Percentiles rank a stretch among this genome's conserved stretches.
Evolutionary conservation across 2,797 vertebrate species (phyloP).

Genomic region (Meriones psammophilus): DNA sequence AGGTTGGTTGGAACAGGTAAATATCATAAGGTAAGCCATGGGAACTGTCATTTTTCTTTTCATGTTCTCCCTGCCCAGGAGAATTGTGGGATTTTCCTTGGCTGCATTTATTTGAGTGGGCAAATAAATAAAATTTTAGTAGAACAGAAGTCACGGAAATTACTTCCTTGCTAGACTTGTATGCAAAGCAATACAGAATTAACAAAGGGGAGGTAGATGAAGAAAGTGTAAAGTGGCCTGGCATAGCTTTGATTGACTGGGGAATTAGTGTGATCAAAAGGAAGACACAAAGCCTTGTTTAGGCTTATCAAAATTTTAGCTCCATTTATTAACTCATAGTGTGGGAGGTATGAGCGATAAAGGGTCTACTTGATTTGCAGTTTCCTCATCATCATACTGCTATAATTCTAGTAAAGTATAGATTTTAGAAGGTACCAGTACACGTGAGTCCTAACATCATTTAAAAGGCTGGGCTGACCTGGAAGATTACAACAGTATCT

Average conservation of each 20-base stretch:
- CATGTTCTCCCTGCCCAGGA: not conserved
- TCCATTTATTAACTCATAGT: not conserved
- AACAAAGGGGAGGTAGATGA: not conserved
- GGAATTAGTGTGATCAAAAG: constrained; percentile 1
- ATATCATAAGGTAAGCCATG: not conserved
- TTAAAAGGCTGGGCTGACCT: not conserved
- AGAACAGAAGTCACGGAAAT: not conserved
- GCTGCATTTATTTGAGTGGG: not conserved
- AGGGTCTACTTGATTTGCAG: not conserved
- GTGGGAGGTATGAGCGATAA: not conserved
- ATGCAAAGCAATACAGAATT: not conserved
- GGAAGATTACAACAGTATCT: not conserved
- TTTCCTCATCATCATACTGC: not conserved
- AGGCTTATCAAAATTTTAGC: not conserved
- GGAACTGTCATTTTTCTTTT: not conserved
- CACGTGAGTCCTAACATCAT: not conserved
- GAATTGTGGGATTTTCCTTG: not conserved
- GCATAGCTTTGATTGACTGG: not conserved
- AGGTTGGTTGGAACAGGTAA: not conserved
- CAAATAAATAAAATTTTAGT: constrained; percentile 26
- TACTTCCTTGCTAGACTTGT: not conserved
- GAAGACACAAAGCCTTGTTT: not conserved
- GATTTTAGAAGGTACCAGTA: not conserved
- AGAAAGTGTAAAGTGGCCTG: not conserved
- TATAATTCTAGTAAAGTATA: not conserved